Evolutionary conservation across 30 jellyfish, hydroid and myxozoan genomes (phyloP), one percentile per base, ranked within the genome.

Genomic region (Turritopsis dohrnii): DNA sequence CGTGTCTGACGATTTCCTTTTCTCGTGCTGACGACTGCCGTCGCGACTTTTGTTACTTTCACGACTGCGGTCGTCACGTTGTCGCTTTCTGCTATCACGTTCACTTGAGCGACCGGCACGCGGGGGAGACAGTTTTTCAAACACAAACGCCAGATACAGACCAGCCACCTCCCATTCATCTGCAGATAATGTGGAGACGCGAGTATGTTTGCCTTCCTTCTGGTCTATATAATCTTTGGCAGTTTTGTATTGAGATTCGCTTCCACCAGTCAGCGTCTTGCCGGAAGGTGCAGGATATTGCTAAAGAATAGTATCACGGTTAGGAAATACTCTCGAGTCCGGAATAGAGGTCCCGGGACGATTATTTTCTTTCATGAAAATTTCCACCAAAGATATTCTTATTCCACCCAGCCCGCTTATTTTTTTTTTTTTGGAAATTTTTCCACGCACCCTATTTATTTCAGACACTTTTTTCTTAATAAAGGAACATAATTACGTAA

Each of bases 141-240:
- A 94, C 18, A 96, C 99, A 81, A 88, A 94, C 26, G 96, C 99
- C 54, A 84, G n/a, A 85, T 94, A 94, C 41, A 94, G 84, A 54
- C 99, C 99, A 71, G 96, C 92, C 28, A 88, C 99, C 74, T 94
- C 96, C 99, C 99, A 94, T 75, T 94, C 99, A 30, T 88, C 99
- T 52, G 87, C 90, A 0, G 99, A 84, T 73, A 94, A 41, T 9
- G 99, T 94, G 18, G 96, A 96, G 90, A 82, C 85, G 8, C 71
- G 86, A 20, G 71, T 26, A 31, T 80, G 65, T n/a, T 80, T 83
- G 65, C 73, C 71, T 9, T 83, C 90, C 52, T 83, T 76, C 79
- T 71, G 83, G 54, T 87, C 86, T 23, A 75, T 41, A 52, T 72
- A 85, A 8, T 79, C 95, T 60, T 87, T 79, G 8, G 95, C 96